Evolutionary conservation across 2,888 invertebrate species (phyloP).

Genomic region (Asteroscopus sphinx): DNA sequence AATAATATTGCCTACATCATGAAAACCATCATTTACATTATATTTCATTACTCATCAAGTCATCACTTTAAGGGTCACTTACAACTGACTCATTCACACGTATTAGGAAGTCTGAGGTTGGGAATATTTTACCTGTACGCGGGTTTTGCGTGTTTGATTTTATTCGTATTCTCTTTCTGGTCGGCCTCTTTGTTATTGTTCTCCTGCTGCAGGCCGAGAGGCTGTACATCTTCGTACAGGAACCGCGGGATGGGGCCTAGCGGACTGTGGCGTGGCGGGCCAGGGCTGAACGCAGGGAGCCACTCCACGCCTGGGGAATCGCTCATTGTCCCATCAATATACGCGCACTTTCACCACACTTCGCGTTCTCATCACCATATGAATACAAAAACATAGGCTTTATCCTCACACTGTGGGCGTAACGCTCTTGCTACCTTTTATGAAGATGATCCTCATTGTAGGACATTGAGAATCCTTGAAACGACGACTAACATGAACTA

Average conservation of each 20-base stretch:
- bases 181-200: conserved; percentile 85
- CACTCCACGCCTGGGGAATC: conserved; percentile 89
- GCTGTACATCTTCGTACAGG: conserved; percentile 86
- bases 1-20: conserved; percentile 35
- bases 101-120: conserved; percentile 55
- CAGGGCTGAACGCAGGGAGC: conserved; percentile 88
- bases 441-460: conserved; percentile 84
- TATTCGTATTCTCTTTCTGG: conserved; percentile 83
- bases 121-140: conserved; percentile 87
- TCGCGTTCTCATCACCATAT: conserved; percentile 67
- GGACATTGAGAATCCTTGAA: conserved; percentile 87
- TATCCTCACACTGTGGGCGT: conserved; percentile 75
- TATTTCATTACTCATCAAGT: conserved; percentile 53
- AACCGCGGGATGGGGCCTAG: conserved; percentile 86
- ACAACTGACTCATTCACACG: conserved; percentile 52
- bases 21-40: conserved; percentile 25
- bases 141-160: conserved; percentile 89
- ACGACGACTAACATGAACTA: conserved; percentile 77
- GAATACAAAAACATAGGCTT: conserved; percentile 61
- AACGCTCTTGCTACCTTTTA: conserved; percentile 81
- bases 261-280: conserved; percentile 87
- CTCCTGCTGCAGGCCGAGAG: conserved; percentile 79
- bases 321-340: conserved; percentile 84
- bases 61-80: conserved; percentile 65
- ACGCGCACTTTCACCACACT: conserved; percentile 64